Base-by-base conservation (phyloP, 2,113 vertebrate species). In the Corydoras maculifer region DNA sequence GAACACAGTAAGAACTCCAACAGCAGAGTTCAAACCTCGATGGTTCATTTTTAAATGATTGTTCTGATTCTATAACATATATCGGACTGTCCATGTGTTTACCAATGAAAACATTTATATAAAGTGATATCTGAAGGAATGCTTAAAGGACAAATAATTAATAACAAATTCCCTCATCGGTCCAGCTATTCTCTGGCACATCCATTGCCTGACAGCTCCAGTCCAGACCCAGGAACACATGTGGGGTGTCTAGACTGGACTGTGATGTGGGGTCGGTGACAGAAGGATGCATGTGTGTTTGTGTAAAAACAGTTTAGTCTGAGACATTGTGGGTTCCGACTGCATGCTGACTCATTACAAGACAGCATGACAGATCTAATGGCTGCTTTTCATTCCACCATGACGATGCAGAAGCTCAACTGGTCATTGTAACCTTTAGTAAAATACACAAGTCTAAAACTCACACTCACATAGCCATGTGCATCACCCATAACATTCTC, bases 281-380 rank as follows among this genome's bases (percentile, higher is more conserved):
- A 50, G 72, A 74, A 68, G 72, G 72, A 65, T 74, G 65, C 60
- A 18, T 66, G 43, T 62, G 65, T 68, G 65, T 74, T 77, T 72
- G 65, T 59, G 54, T 50, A 67, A 58, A 62, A 50, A 69, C 31
- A 81, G 77, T 84, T 86, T 82, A 80, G 80, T 83, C 79, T 78
- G 70, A 58, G 73, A 62, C 68, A 62, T 65, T 79, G 73, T 65
- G 72, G 81, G 77, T 73, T 82, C 83, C 3, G 69, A 77, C 79
- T 60, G 74, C 70, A 15, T 15, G 70, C 48, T 63, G 75, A 84
- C 76, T 85, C 79, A 82, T 85, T 81, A 80, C 61, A 66, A 76
- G 75, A 77, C 54, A 77, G 62, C 64, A 50, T 80, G 78, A 83
- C 79, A 74, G 69, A 68, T 65, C 69, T 14, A 35, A 13, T 65